Evolutionary conservation across 2,113 vertebrate species (phyloP).

Genomic region (Gasterosteus aculeatus): DNA sequence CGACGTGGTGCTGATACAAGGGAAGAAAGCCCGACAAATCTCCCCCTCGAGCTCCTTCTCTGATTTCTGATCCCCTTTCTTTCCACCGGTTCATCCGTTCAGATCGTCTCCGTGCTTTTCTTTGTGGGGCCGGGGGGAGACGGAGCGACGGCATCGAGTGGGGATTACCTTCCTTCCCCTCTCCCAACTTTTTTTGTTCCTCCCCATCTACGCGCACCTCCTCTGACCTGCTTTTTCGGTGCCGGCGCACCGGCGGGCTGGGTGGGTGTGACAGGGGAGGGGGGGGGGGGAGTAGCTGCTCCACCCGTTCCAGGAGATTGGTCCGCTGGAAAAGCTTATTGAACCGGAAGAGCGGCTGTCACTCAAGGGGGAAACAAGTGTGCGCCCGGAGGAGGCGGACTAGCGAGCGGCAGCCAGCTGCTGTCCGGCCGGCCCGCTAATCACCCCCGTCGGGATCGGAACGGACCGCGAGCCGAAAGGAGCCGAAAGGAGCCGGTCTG

Average conservation of each 20-base stretch:
- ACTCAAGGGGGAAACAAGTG: slow-evolving; percentile 29
- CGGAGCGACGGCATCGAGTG: slow-evolving; percentile 27
- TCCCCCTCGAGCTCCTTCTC: slow-evolving; percentile 35
- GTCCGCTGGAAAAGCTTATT: slow-evolving; percentile 48
- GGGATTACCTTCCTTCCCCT: slow-evolving; percentile 23
- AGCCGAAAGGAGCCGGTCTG: slow-evolving; percentile 1
- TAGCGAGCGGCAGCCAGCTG: slow-evolving; percentile 61
- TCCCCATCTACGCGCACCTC: slow-evolving; percentile 26
- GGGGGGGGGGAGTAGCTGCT: slow-evolving; percentile 18
- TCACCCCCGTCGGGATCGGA: slow-evolving; percentile 48
- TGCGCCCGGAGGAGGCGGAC: slow-evolving; percentile 53
- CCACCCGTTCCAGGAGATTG: slow-evolving; percentile 4
- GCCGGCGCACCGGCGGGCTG: slow-evolving; percentile 12
- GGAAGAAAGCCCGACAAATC: slow-evolving; percentile 58
- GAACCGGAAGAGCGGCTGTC: slow-evolving; percentile 45
- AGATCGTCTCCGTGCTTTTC: slow-evolving; percentile 19
- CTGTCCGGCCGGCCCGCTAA: slow-evolving; percentile 60
- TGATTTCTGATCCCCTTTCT: slow-evolving; percentile 40
- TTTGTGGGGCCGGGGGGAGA: not conserved
- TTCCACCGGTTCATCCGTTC: slow-evolving; percentile 24
- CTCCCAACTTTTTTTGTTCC: slow-evolving; percentile 46
- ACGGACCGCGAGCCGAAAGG: slow-evolving; percentile 11
- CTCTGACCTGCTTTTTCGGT: slow-evolving; percentile 51
- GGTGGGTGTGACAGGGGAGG: not conserved
- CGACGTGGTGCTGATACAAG: slow-evolving; percentile 45